Base-by-base conservation (phyloP, 2,888 invertebrate genomes). In the Eupeodes luniger region DNA sequence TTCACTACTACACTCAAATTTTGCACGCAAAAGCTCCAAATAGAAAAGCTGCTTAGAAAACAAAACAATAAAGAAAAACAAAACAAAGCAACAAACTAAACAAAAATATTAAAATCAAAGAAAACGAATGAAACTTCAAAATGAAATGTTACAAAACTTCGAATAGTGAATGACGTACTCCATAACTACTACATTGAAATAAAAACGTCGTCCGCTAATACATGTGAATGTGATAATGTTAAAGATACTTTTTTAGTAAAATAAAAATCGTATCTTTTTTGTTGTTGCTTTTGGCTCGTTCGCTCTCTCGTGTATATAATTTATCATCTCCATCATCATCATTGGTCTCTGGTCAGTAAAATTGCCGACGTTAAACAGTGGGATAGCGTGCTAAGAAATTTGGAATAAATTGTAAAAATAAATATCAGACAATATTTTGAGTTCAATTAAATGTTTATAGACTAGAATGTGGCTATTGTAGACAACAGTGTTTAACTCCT, bases 251-350 rank as follows among this genome's bases (percentile, higher is more conserved):
- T 84, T 81, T 64, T 44, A 64, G 64, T 64, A 55, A 53, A 67
- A 62, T 27, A 55, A 53, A 67, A 62, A 16, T 74, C 14, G 34
- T 16, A 80, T 80, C 14, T 57, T 77, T 66, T 61, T 85, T 80
- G 2, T 61, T 59, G 72, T 61, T 34, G 47, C 5, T 64, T 81
- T 59, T 77, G 61, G n/a, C 67, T 81, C 70, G 11, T 77, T 51
- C 59, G 59, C 53, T 78, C 78, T 86, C 59, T 78, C 74, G 74
- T 59, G 85, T 81, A 40, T 81, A 40, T 40, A 81, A 88, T 88
- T 88, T 84, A 75, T 81, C 85, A 81, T 88, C 75, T 81, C 72
- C 61, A 66, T 59, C 76, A 64, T 57, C 47, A 53, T 70, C 40
- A 27, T 27, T 27, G 27, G 10, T 10, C 6, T 53, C 6, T 53